These are phyloP conservation scores for Melopsittacus undulatus DNA, from an alignment of 2,797 vertebrate genomes.

Conservation along the genomic window DNA sequence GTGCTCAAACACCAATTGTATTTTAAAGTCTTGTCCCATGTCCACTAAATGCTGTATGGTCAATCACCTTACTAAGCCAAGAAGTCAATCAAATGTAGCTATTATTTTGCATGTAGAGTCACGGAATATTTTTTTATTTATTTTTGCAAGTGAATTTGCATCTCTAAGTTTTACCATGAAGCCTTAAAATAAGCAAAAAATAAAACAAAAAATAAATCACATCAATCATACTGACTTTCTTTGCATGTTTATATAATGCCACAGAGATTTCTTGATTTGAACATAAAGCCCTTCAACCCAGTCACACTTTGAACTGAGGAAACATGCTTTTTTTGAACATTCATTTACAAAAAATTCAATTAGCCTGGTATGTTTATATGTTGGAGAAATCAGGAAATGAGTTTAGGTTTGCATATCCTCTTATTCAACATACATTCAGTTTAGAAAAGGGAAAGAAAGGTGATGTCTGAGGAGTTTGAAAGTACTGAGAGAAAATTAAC, in stretches of 20 bases:
- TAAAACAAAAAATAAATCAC: not conserved
- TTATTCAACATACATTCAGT: not conserved
- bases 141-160: not conserved
- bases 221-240: not conserved
- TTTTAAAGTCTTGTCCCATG: not conserved
- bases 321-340: not conserved
- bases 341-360: not conserved
- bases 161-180: not conserved
- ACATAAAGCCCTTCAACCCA: not conserved
- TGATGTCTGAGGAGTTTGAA: not conserved
- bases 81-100: not conserved
- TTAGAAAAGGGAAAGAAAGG: not conserved
- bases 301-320: constrained; percentile 3
- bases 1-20: rapidly evolving
- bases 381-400: not conserved
- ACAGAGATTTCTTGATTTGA: not conserved
- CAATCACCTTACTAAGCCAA: not conserved
- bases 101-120: not conserved
- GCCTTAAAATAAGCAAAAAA: not conserved
- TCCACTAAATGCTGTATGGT: not conserved
- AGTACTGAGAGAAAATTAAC: not conserved
- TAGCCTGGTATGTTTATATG: not conserved
- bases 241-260: not conserved
- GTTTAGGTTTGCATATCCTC: not conserved
- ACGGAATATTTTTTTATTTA: not conserved